A percentile compares a stretch with the other conserved stretches of the same genome.
phyloP scores from a whole-genome alignment of 1,140 invertebrate genomes.

The Papilio xuthus region DNA sequence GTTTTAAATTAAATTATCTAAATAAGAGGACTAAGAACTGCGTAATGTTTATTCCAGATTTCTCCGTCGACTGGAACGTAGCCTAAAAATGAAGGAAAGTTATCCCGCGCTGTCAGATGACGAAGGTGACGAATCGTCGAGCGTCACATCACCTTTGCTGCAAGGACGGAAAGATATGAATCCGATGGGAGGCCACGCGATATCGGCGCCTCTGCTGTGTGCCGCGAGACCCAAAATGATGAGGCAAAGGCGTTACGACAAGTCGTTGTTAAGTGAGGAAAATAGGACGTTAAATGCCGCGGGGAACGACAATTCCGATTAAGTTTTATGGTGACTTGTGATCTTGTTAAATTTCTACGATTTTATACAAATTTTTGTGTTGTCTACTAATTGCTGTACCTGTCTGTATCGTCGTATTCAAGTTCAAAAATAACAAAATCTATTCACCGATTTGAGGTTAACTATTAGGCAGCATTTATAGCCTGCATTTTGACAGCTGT shows the following conservation, averaged over 20 bases:
- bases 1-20: too few relatives aligned
- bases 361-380: slow-evolving; percentile 26
- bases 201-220: slow-evolving; percentile 64
- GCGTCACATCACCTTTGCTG: slow-evolving; percentile 82
- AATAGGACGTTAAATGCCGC: slow-evolving; percentile 70
- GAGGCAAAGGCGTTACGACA: slow-evolving; percentile 72
- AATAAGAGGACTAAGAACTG: too few relatives aligned
- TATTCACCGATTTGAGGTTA: slow-evolving; percentile 2
- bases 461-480: background rate
- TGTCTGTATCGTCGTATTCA: background rate
- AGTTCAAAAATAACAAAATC: background rate
- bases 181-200: slow-evolving; percentile 71
- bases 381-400: background rate
- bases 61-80: slow-evolving; percentile 83
- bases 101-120: slow-evolving; percentile 82
- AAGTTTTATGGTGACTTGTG: slow-evolving; percentile 39
- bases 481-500: slow-evolving; percentile 40
- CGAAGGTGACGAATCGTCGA: slow-evolving; percentile 81
- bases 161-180: slow-evolving; percentile 80
- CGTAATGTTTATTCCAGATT: slow-evolving; percentile 53
- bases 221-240: slow-evolving; percentile 70
- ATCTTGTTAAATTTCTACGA: slow-evolving; percentile 25
- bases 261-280: slow-evolving; percentile 67
- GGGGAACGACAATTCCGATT: slow-evolving; percentile 74
- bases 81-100: slow-evolving; percentile 83